Evolutionary conservation across 2,888 invertebrate species (phyloP).

Genomic region (Callimorpha dominula): DNA sequence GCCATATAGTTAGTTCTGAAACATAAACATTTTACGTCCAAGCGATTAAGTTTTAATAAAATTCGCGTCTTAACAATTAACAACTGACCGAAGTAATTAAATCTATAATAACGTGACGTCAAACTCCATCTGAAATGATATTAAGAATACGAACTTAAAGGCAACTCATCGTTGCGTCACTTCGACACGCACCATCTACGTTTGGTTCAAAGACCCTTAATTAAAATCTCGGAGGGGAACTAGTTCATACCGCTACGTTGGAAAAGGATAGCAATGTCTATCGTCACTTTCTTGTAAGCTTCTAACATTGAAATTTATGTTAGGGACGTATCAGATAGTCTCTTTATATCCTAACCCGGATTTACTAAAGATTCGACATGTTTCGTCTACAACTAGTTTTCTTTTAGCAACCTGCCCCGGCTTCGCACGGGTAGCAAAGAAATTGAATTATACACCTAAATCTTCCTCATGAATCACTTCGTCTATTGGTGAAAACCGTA

Average conservation of each 20-base stretch:
- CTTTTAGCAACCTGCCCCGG: too few species aligned
- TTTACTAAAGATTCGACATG: conserved; percentile 2
- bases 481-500: too few species aligned
- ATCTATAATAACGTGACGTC: conserved; percentile 33
- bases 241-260: conserved; percentile 53
- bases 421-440: too few species aligned
- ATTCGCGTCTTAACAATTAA: too few species aligned
- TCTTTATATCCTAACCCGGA: neutral
- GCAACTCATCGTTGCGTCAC: conserved; percentile 51
- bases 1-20: neutral
- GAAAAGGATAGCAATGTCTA: conserved; percentile 38
- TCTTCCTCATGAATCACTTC: too few species aligned
- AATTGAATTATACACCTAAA: too few species aligned
- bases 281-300: conserved; percentile 36
- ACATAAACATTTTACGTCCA: too few species aligned
- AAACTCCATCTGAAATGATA: conserved; percentile 23
- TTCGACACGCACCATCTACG: conserved; percentile 57
- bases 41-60: neutral
- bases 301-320: conserved; percentile 8
- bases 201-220: conserved; percentile 72
- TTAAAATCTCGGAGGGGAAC: conserved; percentile 62
- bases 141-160: conserved; percentile 37
- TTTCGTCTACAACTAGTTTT: neutral
- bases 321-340: conserved; percentile 20
- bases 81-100: neutral